Evolutionary conservation across 2,888 invertebrate genomes (phyloP).

Genomic region (Agrotis ipsilon): DNA sequence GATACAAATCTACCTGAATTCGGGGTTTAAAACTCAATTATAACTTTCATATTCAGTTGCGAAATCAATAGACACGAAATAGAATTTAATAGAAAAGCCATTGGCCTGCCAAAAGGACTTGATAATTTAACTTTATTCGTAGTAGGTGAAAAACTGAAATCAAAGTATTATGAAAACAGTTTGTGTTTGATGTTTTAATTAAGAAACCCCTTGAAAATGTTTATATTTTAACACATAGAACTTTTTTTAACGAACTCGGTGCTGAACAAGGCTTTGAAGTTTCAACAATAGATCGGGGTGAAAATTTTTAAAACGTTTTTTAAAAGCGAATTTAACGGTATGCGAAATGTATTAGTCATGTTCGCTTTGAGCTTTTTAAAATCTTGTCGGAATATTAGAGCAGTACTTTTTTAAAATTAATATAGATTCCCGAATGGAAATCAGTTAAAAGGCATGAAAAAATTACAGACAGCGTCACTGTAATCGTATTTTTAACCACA

Average conservation of each 20-base stretch:
- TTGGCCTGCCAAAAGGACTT: conserved; percentile 14
- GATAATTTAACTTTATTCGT: conserved; percentile 41
- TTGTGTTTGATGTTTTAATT: conserved; percentile 74
- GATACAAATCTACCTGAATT: conserved; percentile 41
- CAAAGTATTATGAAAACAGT: conserved; percentile 58
- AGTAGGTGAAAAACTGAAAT: conserved; percentile 45
- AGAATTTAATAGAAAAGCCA: conserved; percentile 38
- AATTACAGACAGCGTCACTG: too few relatives aligned
- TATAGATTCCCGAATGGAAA: neutral
- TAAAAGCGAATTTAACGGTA: neutral
- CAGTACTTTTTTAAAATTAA: neutral
- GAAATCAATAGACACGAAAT: conserved; percentile 45
- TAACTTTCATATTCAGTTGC: conserved; percentile 42
- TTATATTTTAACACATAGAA: conserved; percentile 55
- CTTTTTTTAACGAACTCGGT: conserved; percentile 41
- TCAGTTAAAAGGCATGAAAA: too few relatives aligned
- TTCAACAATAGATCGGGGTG: conserved; percentile 38
- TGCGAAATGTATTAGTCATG: conserved; percentile 5
- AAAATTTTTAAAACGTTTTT: conserved; percentile 21
- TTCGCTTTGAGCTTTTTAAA: conserved; percentile 2
- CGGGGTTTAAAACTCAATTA: conserved; percentile 44
- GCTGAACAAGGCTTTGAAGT: conserved; percentile 64
- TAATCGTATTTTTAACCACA: too few relatives aligned
- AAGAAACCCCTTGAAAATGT: conserved; percentile 62
- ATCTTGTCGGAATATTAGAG: neutral